Conservation (phyloP, 2,888 invertebrate species). For the Cheilosia impressa region DNA sequence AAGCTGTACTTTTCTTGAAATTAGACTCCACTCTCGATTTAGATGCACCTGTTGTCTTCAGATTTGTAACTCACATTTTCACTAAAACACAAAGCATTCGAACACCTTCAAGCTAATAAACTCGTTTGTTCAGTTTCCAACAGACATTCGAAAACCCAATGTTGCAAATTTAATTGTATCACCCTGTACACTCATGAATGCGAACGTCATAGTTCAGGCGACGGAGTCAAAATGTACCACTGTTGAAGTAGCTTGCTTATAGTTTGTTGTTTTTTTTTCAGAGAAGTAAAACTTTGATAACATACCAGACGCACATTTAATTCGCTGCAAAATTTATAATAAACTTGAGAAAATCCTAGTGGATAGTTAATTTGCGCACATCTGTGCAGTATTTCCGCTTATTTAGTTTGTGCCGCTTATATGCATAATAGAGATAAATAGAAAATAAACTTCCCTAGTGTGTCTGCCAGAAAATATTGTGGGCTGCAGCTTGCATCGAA, state of each 20-base stretch:
- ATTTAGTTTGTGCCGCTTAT: not conserved
- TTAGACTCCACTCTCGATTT: too few relatives aligned
- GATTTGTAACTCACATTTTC: too few relatives aligned
- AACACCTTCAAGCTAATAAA: too few relatives aligned
- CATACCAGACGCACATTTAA: not conserved
- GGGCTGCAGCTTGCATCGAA: not conserved
- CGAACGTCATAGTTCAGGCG: not conserved
- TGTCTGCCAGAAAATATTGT: constrained; percentile 32
- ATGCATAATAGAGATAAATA: not conserved
- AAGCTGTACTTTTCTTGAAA: too few relatives aligned
- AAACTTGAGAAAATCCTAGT: not conserved
- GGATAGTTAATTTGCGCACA: not conserved
- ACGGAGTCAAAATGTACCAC: not conserved
- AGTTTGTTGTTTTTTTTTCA: not conserved
- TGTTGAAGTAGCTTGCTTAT: not conserved
- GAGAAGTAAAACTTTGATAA: not conserved
- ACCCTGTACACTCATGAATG: not conserved
- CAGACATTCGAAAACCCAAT: too few relatives aligned
- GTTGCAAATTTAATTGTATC: not conserved
- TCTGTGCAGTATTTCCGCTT: not conserved
- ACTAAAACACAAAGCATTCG: too few relatives aligned
- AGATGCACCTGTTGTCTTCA: too few relatives aligned
- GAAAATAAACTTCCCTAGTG: not conserved
- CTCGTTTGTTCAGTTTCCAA: too few relatives aligned
- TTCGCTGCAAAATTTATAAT: not conserved